Conservation (phyloP, 2,113 vertebrate species). For the Trachemys scripta region DNA sequence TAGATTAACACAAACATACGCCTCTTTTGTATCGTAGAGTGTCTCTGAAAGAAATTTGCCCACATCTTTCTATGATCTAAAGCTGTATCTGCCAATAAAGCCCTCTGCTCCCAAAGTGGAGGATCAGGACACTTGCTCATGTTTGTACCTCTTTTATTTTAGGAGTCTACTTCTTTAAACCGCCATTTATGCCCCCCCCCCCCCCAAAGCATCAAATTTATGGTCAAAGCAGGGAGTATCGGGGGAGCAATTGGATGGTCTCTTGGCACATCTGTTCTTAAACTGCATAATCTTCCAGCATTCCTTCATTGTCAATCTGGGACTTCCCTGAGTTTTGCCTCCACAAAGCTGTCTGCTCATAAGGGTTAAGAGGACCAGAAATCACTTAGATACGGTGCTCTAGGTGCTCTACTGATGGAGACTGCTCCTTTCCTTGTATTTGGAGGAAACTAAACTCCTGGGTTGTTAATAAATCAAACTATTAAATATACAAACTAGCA, state of each 20-base stretch:
- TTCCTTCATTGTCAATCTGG: background rate
- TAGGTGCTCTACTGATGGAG: background rate
- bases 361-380: background rate
- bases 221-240: background rate
- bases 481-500: background rate
- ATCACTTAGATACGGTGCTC: background rate
- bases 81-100: background rate
- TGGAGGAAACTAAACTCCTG: background rate
- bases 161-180: background rate
- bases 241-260: background rate
- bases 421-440: background rate
- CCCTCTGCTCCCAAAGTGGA: background rate
- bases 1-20: background rate
- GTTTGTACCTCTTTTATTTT: background rate
- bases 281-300: background rate
- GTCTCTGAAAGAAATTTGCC: background rate
- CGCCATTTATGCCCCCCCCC: background rate
- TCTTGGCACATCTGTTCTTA: background rate
- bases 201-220: background rate
- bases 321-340: background rate
- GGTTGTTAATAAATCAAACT: background rate
- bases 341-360: background rate
- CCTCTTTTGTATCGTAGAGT: background rate
- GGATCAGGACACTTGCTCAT: background rate
- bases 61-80: background rate